phyloP scores from a whole-genome alignment of 2,888 invertebrate genomes.

The Megastigmus dorsalis region DNA sequence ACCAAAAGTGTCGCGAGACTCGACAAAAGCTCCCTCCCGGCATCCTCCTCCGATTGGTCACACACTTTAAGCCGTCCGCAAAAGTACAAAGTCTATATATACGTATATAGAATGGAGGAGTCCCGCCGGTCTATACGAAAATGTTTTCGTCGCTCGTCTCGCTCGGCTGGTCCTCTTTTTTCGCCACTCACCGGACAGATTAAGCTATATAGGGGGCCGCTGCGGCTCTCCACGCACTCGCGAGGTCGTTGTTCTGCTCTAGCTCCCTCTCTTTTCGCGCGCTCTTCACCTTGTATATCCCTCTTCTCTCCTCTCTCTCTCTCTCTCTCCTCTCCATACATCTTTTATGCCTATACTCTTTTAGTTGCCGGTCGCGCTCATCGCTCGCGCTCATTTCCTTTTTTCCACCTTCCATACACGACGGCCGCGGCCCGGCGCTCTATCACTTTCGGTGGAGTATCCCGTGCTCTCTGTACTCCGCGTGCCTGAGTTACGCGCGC shows the following conservation, averaged over 20 bases:
- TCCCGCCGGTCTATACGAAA: too few relatives aligned
- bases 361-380: background rate
- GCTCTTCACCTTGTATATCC: background rate
- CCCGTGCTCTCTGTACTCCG: background rate
- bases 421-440: too few relatives aligned
- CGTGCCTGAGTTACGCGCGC: background rate
- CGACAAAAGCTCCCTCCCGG: too few relatives aligned
- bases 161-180: too few relatives aligned
- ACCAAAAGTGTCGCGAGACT: too few relatives aligned
- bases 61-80: too few relatives aligned
- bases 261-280: background rate
- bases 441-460: constrained; percentile 31
- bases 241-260: background rate
- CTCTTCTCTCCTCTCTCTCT: constrained; percentile 1
- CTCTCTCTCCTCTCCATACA: background rate
- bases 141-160: too few relatives aligned
- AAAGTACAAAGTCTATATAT: too few relatives aligned
- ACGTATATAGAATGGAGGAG: too few relatives aligned
- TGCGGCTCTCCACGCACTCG: background rate
- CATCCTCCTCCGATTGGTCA: too few relatives aligned
- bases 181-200: too few relatives aligned
- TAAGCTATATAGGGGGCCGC: background rate
- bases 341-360: background rate
- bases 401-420: constrained; percentile 7
- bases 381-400: background rate